These are phyloP conservation scores for Cyprinodon variegatus DNA, from an alignment of 2,113 vertebrate species.

Conservation along the genomic window DNA sequence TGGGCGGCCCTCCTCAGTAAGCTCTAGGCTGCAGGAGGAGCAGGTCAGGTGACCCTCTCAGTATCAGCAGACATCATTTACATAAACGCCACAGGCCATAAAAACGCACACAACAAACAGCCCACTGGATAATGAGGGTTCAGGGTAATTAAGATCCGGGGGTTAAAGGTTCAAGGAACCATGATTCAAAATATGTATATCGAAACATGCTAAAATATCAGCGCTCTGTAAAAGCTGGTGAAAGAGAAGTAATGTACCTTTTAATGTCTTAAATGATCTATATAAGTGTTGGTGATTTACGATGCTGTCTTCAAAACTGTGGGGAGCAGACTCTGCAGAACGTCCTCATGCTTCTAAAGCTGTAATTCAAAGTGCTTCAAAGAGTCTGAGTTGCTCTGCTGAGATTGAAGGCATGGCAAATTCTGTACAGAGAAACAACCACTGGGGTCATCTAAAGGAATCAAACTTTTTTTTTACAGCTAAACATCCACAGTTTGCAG, in stretches of 20 bases:
- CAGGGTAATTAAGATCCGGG: background rate
- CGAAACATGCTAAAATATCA: too few relatives aligned
- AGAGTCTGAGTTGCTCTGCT: too few relatives aligned
- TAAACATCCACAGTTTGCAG: background rate
- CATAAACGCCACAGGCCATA: background rate
- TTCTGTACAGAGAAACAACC: too few relatives aligned
- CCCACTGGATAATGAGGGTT: background rate
- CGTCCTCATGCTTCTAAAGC: background rate
- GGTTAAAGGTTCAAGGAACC: too few relatives aligned
- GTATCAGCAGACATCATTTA: background rate
- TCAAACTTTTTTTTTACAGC: too few relatives aligned
- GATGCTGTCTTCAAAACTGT: background rate
- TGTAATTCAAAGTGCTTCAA: too few relatives aligned
- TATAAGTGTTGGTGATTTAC: background rate
- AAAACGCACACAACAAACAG: background rate
- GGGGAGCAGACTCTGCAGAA: background rate
- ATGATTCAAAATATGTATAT: too few relatives aligned
- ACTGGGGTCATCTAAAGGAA: too few relatives aligned
- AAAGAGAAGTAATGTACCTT: background rate
- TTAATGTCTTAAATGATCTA: background rate
- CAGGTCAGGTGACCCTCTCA: background rate
- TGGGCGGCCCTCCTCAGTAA: too few relatives aligned
- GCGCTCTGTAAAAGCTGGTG: too few relatives aligned
- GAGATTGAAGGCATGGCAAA: background rate
- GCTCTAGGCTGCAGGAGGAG: background rate